A percentile compares a stretch with the other conserved stretches of the same genome.
Evolutionary conservation across 2,888 invertebrate genomes (phyloP).

Genomic region (Tachystola acroxantha): DNA sequence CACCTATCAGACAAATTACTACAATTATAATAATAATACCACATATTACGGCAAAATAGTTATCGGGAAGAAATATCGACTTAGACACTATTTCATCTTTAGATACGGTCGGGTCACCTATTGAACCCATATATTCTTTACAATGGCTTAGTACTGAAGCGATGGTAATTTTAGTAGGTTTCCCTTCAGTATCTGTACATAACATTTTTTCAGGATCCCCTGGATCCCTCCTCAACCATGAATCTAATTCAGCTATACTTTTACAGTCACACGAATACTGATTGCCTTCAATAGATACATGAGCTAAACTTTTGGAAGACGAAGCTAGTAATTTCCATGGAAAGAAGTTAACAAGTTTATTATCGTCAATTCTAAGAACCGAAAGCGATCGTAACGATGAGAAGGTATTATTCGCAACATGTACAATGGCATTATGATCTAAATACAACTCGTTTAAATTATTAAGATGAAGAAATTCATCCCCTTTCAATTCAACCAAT

Average conservation of each 20-base stretch:
- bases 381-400: conserved; percentile 84
- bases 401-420: conserved; percentile 88
- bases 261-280: conserved; percentile 91
- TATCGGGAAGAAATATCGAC: conserved; percentile 81
- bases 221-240: conserved; percentile 82
- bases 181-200: conserved; percentile 78
- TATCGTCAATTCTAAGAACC: conserved; percentile 86
- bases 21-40: conserved; percentile 84
- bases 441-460: conserved; percentile 87
- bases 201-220: conserved; percentile 84
- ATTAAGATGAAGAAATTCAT: conserved; percentile 87
- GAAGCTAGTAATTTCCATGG: conserved; percentile 84
- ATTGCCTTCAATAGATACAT: conserved; percentile 86
- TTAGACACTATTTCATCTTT: conserved; percentile 76
- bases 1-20: conserved; percentile 82
- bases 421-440: conserved; percentile 86
- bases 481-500: conserved; percentile 84
- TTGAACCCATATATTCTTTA: conserved; percentile 80
- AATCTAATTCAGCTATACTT: conserved; percentile 83
- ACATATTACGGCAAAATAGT: conserved; percentile 86
- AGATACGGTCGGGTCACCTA: conserved; percentile 61
- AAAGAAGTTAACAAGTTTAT: conserved; percentile 85
- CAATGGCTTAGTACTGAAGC: conserved; percentile 78
- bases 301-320: conserved; percentile 78
- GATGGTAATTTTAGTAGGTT: conserved; percentile 71